Conservation (phyloP, 2,113 vertebrate species). For the Chionis minor region DNA sequence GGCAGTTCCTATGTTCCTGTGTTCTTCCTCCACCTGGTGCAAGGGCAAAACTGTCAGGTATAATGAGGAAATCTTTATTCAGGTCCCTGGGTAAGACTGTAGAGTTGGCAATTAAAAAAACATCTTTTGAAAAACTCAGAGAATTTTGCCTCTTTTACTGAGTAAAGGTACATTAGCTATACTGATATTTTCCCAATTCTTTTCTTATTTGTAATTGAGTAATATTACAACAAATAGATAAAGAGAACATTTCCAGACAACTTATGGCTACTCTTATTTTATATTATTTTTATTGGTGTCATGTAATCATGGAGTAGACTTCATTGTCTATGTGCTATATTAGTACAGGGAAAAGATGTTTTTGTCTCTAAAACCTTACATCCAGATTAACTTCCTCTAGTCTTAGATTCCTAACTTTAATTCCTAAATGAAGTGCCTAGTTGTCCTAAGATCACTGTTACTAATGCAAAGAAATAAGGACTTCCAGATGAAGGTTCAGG, state of each 20-base stretch:
- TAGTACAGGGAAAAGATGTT: not conserved
- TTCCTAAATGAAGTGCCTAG: not conserved
- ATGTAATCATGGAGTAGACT: not conserved
- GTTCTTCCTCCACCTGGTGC: conserved; percentile 59
- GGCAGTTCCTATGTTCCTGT: conserved; percentile 60
- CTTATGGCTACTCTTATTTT: not conserved
- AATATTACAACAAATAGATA: not conserved
- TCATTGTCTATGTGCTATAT: not conserved
- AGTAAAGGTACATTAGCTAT: not conserved
- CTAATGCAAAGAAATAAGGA: not conserved
- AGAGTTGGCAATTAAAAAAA: conserved; percentile 53
- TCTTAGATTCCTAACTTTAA: not conserved
- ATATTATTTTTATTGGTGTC: not conserved
- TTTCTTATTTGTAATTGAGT: not conserved
- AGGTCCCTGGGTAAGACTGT: not conserved
- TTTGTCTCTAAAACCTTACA: not conserved
- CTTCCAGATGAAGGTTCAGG: not conserved
- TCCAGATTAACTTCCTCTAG: not conserved
- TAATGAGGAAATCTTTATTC: conserved; percentile 58
- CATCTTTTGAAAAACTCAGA: not conserved
- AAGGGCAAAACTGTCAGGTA: conserved; percentile 61
- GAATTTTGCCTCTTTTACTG: not conserved
- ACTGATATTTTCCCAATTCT: not conserved
- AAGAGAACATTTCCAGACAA: not conserved
- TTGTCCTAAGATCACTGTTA: not conserved